phyloP scores from a whole-genome alignment of 2,888 invertebrate genomes.

The Corbicula japonica region DNA sequence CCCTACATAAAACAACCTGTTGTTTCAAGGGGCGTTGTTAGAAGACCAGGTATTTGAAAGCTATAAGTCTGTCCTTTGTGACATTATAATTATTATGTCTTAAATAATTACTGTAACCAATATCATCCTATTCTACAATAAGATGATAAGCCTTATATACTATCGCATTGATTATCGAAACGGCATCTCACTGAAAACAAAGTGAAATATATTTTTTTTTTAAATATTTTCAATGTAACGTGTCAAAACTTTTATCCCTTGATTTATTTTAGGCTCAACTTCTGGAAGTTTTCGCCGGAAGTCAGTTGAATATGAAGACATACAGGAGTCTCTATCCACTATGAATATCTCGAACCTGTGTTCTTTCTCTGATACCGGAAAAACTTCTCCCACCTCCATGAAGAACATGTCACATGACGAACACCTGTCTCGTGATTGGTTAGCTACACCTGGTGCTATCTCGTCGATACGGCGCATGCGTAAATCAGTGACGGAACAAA shows the following conservation, averaged over 20 bases:
- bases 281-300: constrained; percentile 21
- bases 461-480: constrained; percentile 58
- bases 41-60: constrained; percentile 7
- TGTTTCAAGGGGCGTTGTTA: not conserved
- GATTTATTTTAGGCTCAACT: constrained; percentile 14
- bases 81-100: too few relatives aligned
- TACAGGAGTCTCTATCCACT: constrained; percentile 42
- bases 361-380: constrained; percentile 7
- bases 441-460: constrained; percentile 62
- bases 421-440: constrained; percentile 35
- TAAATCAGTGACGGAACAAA: constrained; percentile 51
- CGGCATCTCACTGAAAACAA: too few relatives aligned
- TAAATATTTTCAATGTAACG: too few relatives aligned
- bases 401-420: constrained; percentile 32
- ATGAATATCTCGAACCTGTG: constrained; percentile 33
- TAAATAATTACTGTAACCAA: too few relatives aligned
- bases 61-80: too few relatives aligned
- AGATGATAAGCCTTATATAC: too few relatives aligned
- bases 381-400: constrained; percentile 6
- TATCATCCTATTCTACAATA: too few relatives aligned
- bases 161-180: too few relatives aligned
- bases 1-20: constrained; percentile 13
- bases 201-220: too few relatives aligned
- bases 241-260: not conserved
- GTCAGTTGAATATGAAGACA: constrained; percentile 55